These are phyloP conservation scores for Peromyscus eremicus DNA, from an alignment of 2,797 vertebrate genomes.

Conservation along the genomic window DNA sequence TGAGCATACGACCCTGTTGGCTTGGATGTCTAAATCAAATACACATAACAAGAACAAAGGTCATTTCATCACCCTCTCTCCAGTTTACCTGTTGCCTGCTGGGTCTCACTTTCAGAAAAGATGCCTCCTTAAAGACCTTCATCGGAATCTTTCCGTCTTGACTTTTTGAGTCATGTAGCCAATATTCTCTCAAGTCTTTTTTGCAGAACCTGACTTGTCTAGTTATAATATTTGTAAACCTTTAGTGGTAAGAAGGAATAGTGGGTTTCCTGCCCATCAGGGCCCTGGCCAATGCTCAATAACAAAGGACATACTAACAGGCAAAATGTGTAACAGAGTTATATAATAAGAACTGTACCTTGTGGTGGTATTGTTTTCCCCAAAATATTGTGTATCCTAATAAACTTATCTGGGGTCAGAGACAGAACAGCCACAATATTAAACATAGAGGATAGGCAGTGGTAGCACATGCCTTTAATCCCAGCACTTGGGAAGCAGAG, in stretches of 20 bases:
- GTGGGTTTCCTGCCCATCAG: background rate
- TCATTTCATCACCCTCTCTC: background rate
- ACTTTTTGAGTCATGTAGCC: background rate
- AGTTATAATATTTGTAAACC: background rate
- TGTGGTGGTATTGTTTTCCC: too few species aligned
- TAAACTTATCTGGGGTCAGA: too few species aligned
- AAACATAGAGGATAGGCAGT: too few species aligned
- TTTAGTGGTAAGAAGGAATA: background rate
- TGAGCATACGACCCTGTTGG: background rate
- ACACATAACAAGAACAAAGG: background rate
- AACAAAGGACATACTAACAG: background rate
- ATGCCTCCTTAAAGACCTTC: background rate
- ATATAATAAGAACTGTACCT: background rate
- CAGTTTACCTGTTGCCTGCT: background rate
- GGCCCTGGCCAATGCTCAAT: background rate
- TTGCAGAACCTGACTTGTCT: background rate
- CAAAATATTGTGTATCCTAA: too few species aligned
- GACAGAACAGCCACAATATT: too few species aligned
- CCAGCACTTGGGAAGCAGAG: too few species aligned
- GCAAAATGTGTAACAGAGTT: background rate
- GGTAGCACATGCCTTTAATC: too few species aligned
- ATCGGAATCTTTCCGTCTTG: background rate
- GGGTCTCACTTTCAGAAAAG: background rate
- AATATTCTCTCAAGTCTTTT: background rate
- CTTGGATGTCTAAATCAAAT: background rate